Percentiles rank a stretch among this genome's conserved stretches.
Conservation (phyloP, 1,140 invertebrate genomes). For the Ectropis grisescens region DNA sequence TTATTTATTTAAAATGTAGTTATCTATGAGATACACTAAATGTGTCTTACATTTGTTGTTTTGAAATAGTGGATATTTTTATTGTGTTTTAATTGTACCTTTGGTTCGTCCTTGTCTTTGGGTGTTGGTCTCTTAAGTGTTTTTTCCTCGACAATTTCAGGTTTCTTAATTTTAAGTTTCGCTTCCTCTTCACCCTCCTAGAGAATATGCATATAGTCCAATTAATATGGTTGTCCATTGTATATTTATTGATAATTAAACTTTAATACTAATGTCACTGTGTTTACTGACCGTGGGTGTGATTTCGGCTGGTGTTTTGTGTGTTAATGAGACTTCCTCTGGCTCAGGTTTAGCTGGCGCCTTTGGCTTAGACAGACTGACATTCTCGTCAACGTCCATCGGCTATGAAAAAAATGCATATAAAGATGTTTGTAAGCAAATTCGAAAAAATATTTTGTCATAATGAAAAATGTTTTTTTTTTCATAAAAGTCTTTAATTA, state of each 20-base stretch:
- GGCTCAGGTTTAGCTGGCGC: slow-evolving; percentile 45
- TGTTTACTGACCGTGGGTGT: slow-evolving; percentile 55
- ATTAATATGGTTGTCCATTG: slow-evolving; percentile 5
- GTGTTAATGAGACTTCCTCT: slow-evolving; percentile 58
- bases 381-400: slow-evolving; percentile 58
- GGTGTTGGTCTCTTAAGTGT: slow-evolving; percentile 51
- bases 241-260: slow-evolving; percentile 3
- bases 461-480: neutral
- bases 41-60: no score
- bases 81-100: slow-evolving; percentile 24
- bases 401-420: slow-evolving; percentile 34
- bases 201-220: slow-evolving; percentile 9
- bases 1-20: no score
- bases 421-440: no score
- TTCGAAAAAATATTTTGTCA: neutral
- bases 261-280: slow-evolving; percentile 1
- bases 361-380: slow-evolving; percentile 49
- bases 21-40: no score
- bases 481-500: no score
- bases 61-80: no score
- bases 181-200: slow-evolving; percentile 59
- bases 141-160: slow-evolving; percentile 57
- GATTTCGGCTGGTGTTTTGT: slow-evolving; percentile 59
- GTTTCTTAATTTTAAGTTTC: slow-evolving; percentile 57
- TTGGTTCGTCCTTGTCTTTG: slow-evolving; percentile 39